A percentile compares a stretch with the other conserved stretches of the same genome.
phyloP scores from a whole-genome alignment of 2,113 vertebrate species.

The Ploceus nigricollis region DNA sequence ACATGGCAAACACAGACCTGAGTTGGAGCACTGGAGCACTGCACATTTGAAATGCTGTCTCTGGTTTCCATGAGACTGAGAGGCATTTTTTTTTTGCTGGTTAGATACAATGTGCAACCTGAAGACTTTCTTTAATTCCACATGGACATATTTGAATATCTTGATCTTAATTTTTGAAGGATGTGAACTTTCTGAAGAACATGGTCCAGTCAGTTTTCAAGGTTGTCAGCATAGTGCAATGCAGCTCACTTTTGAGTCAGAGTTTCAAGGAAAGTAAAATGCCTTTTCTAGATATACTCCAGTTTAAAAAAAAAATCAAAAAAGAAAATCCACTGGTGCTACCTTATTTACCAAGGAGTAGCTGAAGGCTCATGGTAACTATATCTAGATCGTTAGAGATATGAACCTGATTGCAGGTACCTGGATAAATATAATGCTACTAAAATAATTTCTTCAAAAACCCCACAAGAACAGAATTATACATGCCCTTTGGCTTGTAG shows the following conservation, averaged over 20 bases:
- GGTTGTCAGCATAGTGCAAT: background rate
- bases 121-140: background rate
- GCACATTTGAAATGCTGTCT: background rate
- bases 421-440: background rate
- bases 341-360: background rate
- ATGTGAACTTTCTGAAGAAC: background rate
- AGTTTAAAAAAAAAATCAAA: background rate
- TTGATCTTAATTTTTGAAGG: background rate
- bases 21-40: background rate
- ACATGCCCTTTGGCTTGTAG: background rate
- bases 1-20: background rate
- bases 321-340: background rate
- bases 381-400: background rate
- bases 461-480: background rate
- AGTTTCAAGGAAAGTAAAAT: background rate
- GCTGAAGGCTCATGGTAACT: background rate
- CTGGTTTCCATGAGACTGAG: background rate
- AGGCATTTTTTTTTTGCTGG: background rate
- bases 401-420: background rate
- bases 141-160: background rate
- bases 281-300: background rate
- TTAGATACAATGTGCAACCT: background rate
- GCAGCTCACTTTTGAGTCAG: background rate
- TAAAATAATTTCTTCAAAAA: background rate
- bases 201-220: background rate